Evolutionary conservation across 2,888 invertebrate species (phyloP), one percentile per base, ranked within the genome.

Genomic region (Poecilobothrus nobilitatus): DNA sequence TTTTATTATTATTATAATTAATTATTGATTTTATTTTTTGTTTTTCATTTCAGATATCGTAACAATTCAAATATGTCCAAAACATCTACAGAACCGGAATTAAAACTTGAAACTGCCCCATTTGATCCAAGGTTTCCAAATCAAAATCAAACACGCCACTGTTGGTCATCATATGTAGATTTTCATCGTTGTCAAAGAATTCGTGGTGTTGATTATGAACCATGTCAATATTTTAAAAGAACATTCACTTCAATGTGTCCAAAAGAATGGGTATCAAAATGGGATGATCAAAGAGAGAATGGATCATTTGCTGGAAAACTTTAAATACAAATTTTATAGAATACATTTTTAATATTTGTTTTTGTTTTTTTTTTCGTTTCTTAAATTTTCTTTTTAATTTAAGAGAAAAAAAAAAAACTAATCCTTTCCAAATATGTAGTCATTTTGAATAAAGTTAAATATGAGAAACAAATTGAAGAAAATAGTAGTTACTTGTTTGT

Each of bases 61-160:
- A 53, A 53, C n/a, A 53, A 53, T 53, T 53, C 53, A 15, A 53
- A 53, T 53, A 53, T 53, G 53, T 18, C 53, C 9, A 12, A 12
- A 53, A 53, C 15, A 4, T 8, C 53, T n/a, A 8, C 2, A 9
- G 34, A 41, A 34, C 44, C 44, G 34, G 66, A 37, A 62, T 41
- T 68, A n/a, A 77, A 76, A 72, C 69, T 80, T 77, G 79, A 79
- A 74, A 91, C 93, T 66, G 91, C 92, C 74, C 96, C 95, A 67
- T 95, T 93, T 82, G 98, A 98, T 86, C 94, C 97, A 76, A 89
- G 97, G 78, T 98, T 97, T 83, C 98, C 98, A 76, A 97, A 97
- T 83, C 87, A 88, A 81, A 95, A 97, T 83, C 95, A 96, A 83
- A 94, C 95, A 64, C 92, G 91, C 87, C 90, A 96, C 82, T 97